Percentiles rank a stretch among this genome's conserved stretches.
phyloP scores from a whole-genome alignment of 2,113 vertebrate genomes.

The Eudorcas thomsonii region DNA sequence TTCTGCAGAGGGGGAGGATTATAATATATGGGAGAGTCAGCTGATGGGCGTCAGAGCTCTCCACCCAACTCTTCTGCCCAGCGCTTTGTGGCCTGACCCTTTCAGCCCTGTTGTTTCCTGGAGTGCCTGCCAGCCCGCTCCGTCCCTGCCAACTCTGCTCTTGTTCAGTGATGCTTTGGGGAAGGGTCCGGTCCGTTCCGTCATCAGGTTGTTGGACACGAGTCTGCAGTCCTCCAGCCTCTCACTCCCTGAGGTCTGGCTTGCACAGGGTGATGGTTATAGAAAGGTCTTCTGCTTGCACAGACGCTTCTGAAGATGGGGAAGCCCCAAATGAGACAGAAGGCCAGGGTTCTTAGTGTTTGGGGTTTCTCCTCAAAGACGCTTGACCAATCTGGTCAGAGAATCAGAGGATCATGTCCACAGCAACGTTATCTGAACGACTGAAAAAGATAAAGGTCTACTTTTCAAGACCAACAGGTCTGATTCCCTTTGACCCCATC shows the following conservation, averaged over 20 bases:
- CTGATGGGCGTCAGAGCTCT: not conserved
- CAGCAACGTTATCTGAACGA: rapidly evolving
- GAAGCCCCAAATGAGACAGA: not conserved
- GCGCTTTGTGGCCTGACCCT: not conserved
- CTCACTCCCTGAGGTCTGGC: not conserved
- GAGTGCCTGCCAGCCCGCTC: not conserved
- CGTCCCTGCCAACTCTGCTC: not conserved
- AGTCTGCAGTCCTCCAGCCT: not conserved
- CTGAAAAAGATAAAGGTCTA: not conserved
- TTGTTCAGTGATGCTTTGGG: not conserved
- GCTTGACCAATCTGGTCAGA: not conserved
- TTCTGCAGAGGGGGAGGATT: not conserved
- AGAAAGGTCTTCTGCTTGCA: rapidly evolving
- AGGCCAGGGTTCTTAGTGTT: rapidly evolving
- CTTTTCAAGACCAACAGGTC: not conserved
- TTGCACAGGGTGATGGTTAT: rapidly evolving
- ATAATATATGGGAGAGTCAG: not conserved
- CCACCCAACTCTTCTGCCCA: not conserved
- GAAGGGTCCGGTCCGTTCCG: rapidly evolving
- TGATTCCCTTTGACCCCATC: not conserved
- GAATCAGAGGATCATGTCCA: not conserved
- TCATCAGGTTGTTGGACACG: rapidly evolving
- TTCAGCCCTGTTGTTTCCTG: not conserved
- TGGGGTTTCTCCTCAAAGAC: not conserved
- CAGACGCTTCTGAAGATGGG: rapidly evolving